Conservation (phyloP, 2,888 invertebrate species). For the Cryptocheilus praepositus region DNA sequence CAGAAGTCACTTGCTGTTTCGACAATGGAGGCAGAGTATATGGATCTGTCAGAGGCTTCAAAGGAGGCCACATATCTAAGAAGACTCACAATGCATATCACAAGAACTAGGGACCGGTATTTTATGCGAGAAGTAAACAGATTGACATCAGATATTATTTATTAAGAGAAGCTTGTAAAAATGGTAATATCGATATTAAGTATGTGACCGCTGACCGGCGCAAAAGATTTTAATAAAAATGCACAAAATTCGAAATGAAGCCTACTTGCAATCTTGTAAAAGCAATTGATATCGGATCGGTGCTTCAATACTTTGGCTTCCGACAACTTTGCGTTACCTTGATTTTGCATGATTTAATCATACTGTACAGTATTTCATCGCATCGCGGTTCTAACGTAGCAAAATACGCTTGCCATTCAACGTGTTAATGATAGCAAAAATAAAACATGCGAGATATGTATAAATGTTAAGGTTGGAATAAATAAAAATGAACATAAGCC, state of each 20-base stretch:
- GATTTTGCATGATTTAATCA: too few relatives aligned
- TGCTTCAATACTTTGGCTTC: too few relatives aligned
- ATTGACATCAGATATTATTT: slow-evolving; percentile 22
- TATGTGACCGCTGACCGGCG: slow-evolving; percentile 9
- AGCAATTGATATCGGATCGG: too few relatives aligned
- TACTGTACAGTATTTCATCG: too few relatives aligned
- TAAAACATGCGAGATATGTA: slow-evolving; percentile 6
- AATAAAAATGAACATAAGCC: too few relatives aligned
- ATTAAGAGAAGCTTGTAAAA: neutral
- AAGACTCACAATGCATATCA: slow-evolving; percentile 1
- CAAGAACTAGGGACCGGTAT: neutral
- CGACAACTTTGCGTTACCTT: too few relatives aligned
- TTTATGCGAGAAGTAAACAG: slow-evolving; percentile 18
- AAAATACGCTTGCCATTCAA: too few relatives aligned
- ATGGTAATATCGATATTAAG: slow-evolving; percentile 4
- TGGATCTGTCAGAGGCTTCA: neutral
- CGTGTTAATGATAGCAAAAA: slow-evolving; percentile 14
- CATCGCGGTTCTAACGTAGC: too few relatives aligned
- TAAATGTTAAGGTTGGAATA: slow-evolving; percentile 4
- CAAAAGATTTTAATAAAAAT: too few relatives aligned
- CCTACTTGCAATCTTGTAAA: too few relatives aligned
- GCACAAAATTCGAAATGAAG: too few relatives aligned
- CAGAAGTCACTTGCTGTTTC: neutral
- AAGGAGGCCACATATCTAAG: slow-evolving; percentile 10
- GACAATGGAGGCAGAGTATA: slow-evolving; percentile 10